phyloP scores from a whole-genome alignment of 2,888 invertebrate species.

The Candidula unifasciata region DNA sequence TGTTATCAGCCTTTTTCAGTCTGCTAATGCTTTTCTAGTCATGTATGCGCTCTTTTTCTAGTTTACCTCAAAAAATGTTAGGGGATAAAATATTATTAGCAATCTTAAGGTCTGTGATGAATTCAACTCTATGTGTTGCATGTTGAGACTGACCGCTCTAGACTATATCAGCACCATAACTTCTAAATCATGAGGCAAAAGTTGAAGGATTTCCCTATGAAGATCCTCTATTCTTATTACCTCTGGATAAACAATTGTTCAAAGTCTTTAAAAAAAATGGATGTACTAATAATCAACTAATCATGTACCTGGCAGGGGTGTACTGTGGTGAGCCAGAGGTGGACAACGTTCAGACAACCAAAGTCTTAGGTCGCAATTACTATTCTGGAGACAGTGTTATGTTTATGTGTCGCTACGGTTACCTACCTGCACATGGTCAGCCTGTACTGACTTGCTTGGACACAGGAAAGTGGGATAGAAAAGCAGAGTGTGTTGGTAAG shows the following conservation, averaged over 20 bases:
- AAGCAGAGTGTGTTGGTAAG: conserved; percentile 78
- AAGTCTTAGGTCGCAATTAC: conserved; percentile 66
- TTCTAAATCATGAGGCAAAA: no score
- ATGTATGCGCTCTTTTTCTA: no score
- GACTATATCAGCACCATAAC: no score
- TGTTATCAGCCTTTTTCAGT: no score
- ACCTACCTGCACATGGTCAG: conserved; percentile 63
- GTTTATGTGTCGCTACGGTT: conserved; percentile 71
- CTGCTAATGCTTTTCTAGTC: no score
- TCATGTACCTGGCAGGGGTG: conserved; percentile 58
- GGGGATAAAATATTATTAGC: no score
- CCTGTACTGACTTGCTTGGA: conserved; percentile 79
- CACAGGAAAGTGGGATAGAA: conserved; percentile 81
- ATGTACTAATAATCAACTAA: background rate
- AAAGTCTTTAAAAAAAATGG: background rate
- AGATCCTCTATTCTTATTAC: no score
- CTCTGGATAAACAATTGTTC: background rate
- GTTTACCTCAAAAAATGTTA: no score
- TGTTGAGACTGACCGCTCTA: no score
- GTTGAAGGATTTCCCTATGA: no score
- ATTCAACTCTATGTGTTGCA: no score
- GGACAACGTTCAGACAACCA: conserved; percentile 61
- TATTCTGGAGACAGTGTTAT: conserved; percentile 67
- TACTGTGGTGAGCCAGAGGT: conserved; percentile 72
- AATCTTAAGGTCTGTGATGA: no score